Evolutionary conservation across 2,888 invertebrate genomes (phyloP), one percentile per base, ranked within the genome.

Genomic region (Chesias legatella): DNA sequence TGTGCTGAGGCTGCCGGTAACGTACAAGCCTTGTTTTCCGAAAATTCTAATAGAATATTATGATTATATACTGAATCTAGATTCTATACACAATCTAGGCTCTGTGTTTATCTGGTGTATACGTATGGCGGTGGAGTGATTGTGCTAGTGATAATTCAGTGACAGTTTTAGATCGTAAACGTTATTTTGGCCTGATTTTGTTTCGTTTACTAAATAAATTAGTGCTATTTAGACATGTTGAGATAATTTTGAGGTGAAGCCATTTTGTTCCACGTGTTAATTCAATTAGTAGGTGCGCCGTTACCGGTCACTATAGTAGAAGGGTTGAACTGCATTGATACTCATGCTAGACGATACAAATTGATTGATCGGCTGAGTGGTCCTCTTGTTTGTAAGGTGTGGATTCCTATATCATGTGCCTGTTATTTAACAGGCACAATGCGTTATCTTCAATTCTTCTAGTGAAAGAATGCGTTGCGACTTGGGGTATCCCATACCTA

Each of bases 1-100:
- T 13, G 60, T 60, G 55, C 59, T 61, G 61, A 69, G 72, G 60
- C 73, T 70, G 70, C 79, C 77, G 80, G 70, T 64, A 61, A 53
- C 50, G 58, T 59, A 53, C 70, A 66, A 63, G 67, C 63, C 62
- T 56, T 53, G 48, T 53, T 52, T 49, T 38, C 52, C 47, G 46
- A 51, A 56, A 56, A 53, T 23, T 7, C 13, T 7, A 21, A 10
- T 6, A 31, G 13, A 10, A 23, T 3, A 31, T n/a, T 23, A 17
- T 10, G 10, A 5, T 6, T 10, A 3, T 7, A 26, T 25, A 22
- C n/a, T 11, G 9, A 10, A 23, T 10, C 17, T 10, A 10, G 24
- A 2, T 13, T 10, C 4, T 10, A 9, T 5, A 6, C 21, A 20
- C 7, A 13, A 0, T 29, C 3, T n/a, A 26, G 10, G 20, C 22